A percentile compares a stretch with the other conserved stretches of the same genome.
Conservation (phyloP, 2,888 invertebrate genomes). For the Buathra laborator region DNA sequence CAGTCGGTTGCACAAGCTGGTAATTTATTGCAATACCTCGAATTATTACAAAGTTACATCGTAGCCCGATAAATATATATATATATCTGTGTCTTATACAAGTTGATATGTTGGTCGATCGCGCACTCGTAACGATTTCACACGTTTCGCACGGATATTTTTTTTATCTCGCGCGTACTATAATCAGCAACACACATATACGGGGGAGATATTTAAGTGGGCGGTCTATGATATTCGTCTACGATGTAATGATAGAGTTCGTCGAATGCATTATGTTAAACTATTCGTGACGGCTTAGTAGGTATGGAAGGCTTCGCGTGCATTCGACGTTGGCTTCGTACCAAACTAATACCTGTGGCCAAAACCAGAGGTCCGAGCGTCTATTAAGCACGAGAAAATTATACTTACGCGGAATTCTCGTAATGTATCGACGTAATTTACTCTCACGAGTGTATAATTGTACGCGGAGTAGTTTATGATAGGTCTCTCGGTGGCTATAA, state of each 20-base stretch:
- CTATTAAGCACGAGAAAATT: neutral
- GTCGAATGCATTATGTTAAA: neutral
- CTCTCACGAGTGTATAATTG: conserved; percentile 1
- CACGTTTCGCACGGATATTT: neutral
- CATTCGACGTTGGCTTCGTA: neutral
- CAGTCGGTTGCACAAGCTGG: conserved; percentile 34
- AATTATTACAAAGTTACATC: neutral
- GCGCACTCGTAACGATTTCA: conserved; percentile 3
- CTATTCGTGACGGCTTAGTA: neutral
- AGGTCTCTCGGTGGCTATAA: neutral
- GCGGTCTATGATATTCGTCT: neutral
- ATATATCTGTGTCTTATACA: neutral
- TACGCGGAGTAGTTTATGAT: conserved; percentile 4
- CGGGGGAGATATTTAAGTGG: neutral
- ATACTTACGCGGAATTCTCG: neutral
- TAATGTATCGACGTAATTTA: neutral
- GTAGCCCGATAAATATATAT: neutral
- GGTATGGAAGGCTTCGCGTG: neutral
- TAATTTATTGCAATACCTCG: neutral
- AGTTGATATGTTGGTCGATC: neutral
- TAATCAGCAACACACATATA: neutral
- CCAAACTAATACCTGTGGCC: neutral
- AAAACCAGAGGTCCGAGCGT: neutral
- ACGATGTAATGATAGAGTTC: conserved; percentile 5
- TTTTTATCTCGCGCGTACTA: neutral